These are phyloP conservation scores for Eclectus roratus DNA, from an alignment of 2,113 vertebrate species.

Conservation along the genomic window DNA sequence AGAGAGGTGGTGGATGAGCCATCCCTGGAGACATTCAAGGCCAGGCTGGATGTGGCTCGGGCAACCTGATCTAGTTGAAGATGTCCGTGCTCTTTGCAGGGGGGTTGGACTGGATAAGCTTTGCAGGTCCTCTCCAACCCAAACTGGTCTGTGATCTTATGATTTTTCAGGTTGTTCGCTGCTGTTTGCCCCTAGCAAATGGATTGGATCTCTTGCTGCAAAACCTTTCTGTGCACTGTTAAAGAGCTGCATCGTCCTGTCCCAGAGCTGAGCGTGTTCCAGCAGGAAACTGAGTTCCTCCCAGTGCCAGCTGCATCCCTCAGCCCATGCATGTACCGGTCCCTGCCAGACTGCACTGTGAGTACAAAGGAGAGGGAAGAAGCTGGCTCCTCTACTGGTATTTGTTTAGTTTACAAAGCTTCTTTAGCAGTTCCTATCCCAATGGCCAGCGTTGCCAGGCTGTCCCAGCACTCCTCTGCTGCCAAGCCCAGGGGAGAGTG, in stretches of 20 bases:
- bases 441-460: accelerated
- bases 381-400: neutral
- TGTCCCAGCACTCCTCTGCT: neutral
- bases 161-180: neutral
- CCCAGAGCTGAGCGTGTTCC: neutral
- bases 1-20: neutral
- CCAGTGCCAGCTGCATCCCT: neutral
- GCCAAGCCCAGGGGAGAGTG: neutral
- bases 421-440: neutral
- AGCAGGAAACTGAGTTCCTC: accelerated
- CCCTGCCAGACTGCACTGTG: neutral
- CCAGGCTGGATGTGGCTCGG: neutral
- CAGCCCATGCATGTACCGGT: accelerated
- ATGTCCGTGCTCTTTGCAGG: neutral
- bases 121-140: neutral
- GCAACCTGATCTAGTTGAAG: neutral
- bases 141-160: neutral
- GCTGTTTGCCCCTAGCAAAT: neutral
- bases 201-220: neutral
- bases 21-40: neutral
- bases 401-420: neutral
- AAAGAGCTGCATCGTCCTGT: neutral
- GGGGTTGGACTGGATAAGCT: neutral
- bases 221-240: neutral
- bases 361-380: neutral